Evolutionary conservation across 2,797 vertebrate species (phyloP), one percentile per base, ranked within the genome.

Genomic region (Hoplostethus mediterraneus): DNA sequence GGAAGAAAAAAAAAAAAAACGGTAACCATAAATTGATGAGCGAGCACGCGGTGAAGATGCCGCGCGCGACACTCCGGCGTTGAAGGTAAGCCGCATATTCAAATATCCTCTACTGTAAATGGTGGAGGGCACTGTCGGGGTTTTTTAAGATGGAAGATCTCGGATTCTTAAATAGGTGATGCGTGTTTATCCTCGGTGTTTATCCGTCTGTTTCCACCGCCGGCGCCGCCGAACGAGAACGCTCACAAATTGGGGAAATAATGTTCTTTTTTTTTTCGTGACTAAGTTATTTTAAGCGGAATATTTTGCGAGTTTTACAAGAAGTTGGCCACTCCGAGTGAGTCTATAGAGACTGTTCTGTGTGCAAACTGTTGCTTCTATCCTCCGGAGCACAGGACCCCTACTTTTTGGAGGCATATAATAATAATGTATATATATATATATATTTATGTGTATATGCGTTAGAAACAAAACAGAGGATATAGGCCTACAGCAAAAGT

Each of bases 351-450:
- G 70, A 64, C 75, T 75, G 77, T 44, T 85, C 79, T 62, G 71
- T 71, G 86, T 81, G 83, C 91, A 93, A 93, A 93, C 91, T 93
- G 91, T 93, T 93, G 92, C 92, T 89, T 77, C 86, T 13, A 33
- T 86, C 71, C 75, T 76, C 63, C 9, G 66, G 77, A 83, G 71
- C 74, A 68, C 89, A 77, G 82, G 79, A 83, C 79, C 85, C 86
- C 72, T 60, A 82, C 84, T 86, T 79, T 67, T 1, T 21, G 3
- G 4, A 7, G 14, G 30, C 36, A 59, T 45, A 25, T n/a, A 21
- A 21, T 21, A 21, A 21, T 21, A 21, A 21, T 21, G 21, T 21
- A 21, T 21, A 21, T 21, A 21, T 21, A 21, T 21, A 21, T 21
- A 21, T 21, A 21, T 21, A 21, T 21, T 21, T 21, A 21, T 21